These are phyloP conservation scores for Coregonus sp. DNA, from an alignment of 2,797 vertebrate genomes.

Conservation along the genomic window DNA sequence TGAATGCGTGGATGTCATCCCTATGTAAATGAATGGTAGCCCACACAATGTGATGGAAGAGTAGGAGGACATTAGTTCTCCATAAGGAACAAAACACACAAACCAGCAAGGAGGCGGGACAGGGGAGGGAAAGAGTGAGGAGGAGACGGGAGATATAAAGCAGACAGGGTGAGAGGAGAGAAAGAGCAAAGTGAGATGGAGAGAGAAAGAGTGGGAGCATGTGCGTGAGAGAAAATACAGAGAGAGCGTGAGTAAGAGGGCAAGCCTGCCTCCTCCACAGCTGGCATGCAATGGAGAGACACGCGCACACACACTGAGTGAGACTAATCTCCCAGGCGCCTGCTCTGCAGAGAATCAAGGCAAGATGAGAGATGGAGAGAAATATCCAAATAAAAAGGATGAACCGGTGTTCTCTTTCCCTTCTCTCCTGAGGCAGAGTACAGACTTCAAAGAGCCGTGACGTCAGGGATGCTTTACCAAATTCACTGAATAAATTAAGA, in stretches of 20 bases:
- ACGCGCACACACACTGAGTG: background rate
- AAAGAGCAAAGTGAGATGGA: conserved; percentile 1
- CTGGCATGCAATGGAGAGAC: background rate
- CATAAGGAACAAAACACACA: background rate
- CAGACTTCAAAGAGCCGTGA: conserved; percentile 30
- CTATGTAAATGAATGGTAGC: background rate
- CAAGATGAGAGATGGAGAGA: conserved; percentile 20
- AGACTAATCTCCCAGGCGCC: conserved; percentile 1
- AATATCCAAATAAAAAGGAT: conserved; percentile 41
- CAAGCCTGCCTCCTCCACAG: conserved; percentile 6
- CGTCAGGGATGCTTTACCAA: conserved; percentile 8
- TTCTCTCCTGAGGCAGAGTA: conserved; percentile 1
- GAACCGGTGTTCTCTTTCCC: conserved; percentile 14
- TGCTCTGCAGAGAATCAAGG: background rate
- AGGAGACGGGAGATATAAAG: background rate
- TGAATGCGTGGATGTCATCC: background rate
- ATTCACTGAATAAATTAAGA: conserved; percentile 14
- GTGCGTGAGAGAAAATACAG: background rate
- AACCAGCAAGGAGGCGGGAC: background rate
- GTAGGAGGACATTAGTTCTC: background rate
- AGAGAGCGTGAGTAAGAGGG: conserved; percentile 5
- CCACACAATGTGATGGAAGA: background rate
- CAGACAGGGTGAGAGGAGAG: background rate
- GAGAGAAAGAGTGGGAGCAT: conserved; percentile 12
- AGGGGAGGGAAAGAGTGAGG: background rate